Evolutionary conservation across 2,797 vertebrate genomes (phyloP), one percentile per base, ranked within the genome.

Genomic region (Leptoclinus maculatus): DNA sequence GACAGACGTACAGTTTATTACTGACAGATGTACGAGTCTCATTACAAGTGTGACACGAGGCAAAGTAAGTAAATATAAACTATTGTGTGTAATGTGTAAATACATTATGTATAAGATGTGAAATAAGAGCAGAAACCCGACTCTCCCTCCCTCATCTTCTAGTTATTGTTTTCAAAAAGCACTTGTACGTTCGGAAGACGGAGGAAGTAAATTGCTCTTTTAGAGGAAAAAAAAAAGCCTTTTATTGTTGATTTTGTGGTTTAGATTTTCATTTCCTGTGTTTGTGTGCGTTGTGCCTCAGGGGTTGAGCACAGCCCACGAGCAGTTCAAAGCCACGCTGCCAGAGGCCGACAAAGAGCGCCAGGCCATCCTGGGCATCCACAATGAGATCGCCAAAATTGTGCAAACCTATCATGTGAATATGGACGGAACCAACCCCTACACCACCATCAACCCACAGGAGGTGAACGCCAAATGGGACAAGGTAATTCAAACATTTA

Each of bases 381-480:
- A 99, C 84, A 99, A 98, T 0, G 98, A 99, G 95, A 97, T 99
- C 12, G 91, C 96, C 79, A 99, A 99, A 95, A 99, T 99, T 2
- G 97, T 98, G 60, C 98, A 99, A 92, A 99, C 97, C 4, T 99
- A 99, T 70, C 97, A 99, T 0, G 98, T 99, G 84, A 99, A 99
- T 88, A 98, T 99, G 93, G 96, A 97, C 0, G 97, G 98, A 56
- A 96, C 92, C 3, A 99, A 99, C 92, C 98, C 98, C 29, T 99
- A 99, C 92, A 98, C 97, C 88, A 96, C 96, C 38, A 99, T 99
- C 95, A 97, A 96, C 62, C 96, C 98, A 17, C 97, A 97, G 64
- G 98, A 99, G 93, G 96, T 99, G 84, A 98, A 99, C 58, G 90
- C 93, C 95, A 99, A 99, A 94, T 99, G 98, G 98, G 98, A 99